Evolutionary conservation across 2,113 vertebrate species (phyloP).

Genomic region (Anser cygnoides): DNA sequence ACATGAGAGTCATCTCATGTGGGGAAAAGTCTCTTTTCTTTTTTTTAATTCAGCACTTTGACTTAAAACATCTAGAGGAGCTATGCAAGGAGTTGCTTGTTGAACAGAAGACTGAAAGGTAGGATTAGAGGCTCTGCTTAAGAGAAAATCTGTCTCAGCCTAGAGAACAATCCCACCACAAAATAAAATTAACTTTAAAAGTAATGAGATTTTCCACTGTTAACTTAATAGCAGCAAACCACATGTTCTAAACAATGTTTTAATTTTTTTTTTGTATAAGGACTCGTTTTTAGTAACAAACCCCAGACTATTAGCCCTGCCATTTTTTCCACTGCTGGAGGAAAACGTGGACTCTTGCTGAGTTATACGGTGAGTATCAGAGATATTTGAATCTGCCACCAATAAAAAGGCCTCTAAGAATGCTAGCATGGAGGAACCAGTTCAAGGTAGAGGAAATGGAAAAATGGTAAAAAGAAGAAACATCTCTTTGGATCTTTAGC

Average conservation of each 20-base stretch:
- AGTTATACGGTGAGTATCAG: not conserved
- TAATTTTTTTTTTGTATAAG: not conserved
- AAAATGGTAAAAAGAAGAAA: conserved; percentile 56
- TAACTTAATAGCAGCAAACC: conserved; percentile 62
- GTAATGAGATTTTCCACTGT: conserved; percentile 42
- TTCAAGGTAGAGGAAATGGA: conserved; percentile 40
- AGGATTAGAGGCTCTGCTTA: conserved; percentile 5
- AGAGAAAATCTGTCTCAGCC: conserved; percentile 28
- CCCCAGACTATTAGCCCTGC: conserved; percentile 12
- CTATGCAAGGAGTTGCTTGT: not conserved
- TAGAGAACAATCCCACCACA: conserved; percentile 39
- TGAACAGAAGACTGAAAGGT: conserved; percentile 16
- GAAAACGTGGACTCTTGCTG: conserved; percentile 7
- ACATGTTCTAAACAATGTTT: conserved; percentile 56
- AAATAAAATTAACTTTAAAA: conserved; percentile 64
- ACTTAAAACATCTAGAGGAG: not conserved
- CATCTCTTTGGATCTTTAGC: conserved; percentile 33
- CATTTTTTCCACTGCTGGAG: conserved; percentile 42
- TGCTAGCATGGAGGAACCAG: not conserved
- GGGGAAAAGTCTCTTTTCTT: not conserved
- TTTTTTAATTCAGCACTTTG: not conserved
- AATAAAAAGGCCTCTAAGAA: conserved; percentile 28
- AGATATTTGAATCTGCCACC: conserved; percentile 16
- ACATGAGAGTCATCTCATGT: rapidly evolving
- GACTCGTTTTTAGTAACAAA: conserved; percentile 39